A percentile compares a stretch with the other conserved stretches of the same genome.
Evolutionary conservation across 1,140 invertebrate species (phyloP).

Genomic region (Nasonia giraulti): DNA sequence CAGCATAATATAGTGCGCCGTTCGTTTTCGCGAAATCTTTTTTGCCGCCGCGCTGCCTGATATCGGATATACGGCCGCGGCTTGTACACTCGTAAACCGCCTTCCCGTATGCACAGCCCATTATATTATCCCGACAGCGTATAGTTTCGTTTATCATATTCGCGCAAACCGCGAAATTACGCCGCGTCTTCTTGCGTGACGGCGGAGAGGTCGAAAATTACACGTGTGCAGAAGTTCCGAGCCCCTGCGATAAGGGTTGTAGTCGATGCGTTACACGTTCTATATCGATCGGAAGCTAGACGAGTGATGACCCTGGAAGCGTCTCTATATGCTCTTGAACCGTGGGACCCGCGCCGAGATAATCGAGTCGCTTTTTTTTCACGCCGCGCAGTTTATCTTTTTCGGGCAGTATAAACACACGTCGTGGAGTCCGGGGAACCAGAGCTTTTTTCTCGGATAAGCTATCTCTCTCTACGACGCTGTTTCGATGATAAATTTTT

Average conservation of each 20-base stretch:
- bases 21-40: constrained; percentile 16
- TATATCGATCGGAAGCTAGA: background rate
- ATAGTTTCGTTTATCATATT: constrained; percentile 25
- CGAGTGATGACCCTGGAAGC: background rate
- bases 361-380: background rate
- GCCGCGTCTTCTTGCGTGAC: background rate
- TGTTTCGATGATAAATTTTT: background rate
- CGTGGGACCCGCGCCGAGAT: background rate
- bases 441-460: background rate
- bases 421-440: background rate
- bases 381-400: background rate
- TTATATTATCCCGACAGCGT: background rate
- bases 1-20: no score
- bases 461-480: background rate
- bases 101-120: background rate
- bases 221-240: background rate
- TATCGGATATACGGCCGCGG: background rate
- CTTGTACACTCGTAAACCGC: background rate
- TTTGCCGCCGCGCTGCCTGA: background rate
- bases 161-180: constrained; percentile 1
- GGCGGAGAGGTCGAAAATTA: background rate
- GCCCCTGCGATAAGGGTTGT: background rate
- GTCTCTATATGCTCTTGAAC: background rate
- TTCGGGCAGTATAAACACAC: background rate
- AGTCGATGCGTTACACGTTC: background rate